Base-by-base conservation (phyloP, 2,113 vertebrate genomes). In the Hydropotes inermis region DNA sequence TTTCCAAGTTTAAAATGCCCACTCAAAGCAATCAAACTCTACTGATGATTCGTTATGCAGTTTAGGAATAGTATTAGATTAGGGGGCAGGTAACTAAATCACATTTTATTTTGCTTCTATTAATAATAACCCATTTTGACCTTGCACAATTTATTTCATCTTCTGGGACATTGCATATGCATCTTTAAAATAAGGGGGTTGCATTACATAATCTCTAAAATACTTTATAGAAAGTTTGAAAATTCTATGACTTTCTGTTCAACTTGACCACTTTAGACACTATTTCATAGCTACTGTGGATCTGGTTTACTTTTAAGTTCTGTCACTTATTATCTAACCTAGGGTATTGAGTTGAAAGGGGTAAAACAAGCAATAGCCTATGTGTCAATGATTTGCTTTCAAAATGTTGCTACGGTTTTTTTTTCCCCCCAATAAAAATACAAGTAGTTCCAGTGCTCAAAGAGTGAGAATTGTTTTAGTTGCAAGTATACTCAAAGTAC, bases 261-360 rank as follows among this genome's bases (percentile, higher is more conserved):
- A 86, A 12, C 15, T 36, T 82, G 17, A 74, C 47, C 19, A 87
- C n/a, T 78, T 57, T 4, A 43, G 57, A 86, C 45, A 82, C 45
- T n/a, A 52, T 52, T 97, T 91, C 25, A 33, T 39, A 39, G 47
- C 43, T 17, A 52, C 74, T 7, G 10, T 27, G n/a, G 83, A 87
- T 57, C 28, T 64, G 28, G 25, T 93, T 95, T 96, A 89, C 83
- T 96, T 94, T 92, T 15, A 74, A 93, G 55, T 84, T 89, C 47
- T 85, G 14, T 52, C n/a, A 54, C 13, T 91, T 74, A 85, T 2
- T 39, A 64, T 6, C 55, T 91, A 81, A 76, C 28, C 36, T 39
- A 45, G 61, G 55, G 3, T 4, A 82, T 58, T 83, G 27, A 12
- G 1, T 60, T 92, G 36, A 60, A 93, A 97, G 60, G 1, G 7